These are phyloP conservation scores for Poecilia velifera DNA, from an alignment of 2,797 vertebrate species.

Conservation along the genomic window DNA sequence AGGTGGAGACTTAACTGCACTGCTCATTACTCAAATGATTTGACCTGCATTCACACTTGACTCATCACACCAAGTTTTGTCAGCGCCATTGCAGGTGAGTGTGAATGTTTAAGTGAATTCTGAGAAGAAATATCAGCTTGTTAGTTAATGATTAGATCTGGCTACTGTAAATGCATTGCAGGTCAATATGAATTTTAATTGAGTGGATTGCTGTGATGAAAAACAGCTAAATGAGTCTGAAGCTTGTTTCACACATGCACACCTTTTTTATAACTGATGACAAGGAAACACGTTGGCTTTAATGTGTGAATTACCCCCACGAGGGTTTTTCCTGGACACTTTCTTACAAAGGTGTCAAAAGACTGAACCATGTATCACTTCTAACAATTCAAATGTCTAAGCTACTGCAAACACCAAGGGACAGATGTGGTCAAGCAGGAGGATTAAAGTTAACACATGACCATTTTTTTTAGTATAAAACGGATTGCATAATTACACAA, in stretches of 20 bases:
- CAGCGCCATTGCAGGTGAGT: constrained; percentile 57
- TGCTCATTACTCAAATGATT: constrained; percentile 22
- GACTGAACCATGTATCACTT: neutral
- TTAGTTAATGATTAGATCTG: neutral
- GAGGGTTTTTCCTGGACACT: neutral
- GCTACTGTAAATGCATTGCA: neutral
- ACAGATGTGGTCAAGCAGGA: neutral
- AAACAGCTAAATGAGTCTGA: neutral
- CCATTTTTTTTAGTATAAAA: neutral
- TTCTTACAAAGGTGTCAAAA: neutral
- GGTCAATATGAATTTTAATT: neutral
- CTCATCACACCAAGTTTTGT: constrained; percentile 26
- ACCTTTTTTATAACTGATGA: neutral
- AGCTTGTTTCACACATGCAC: neutral
- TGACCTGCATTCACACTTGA: constrained; percentile 20
- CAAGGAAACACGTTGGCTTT: neutral
- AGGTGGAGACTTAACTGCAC: constrained; percentile 35
- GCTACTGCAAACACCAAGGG: neutral
- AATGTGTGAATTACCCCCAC: neutral
- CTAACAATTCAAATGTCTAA: neutral
- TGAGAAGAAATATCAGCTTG: neutral
- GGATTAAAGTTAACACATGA: neutral
- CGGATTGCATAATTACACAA: neutral
- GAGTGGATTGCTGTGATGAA: neutral
- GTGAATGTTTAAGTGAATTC: constrained; percentile 19